Base-by-base conservation (phyloP, 2,113 vertebrate species). In the Dicerorhinus sumatrensis region DNA sequence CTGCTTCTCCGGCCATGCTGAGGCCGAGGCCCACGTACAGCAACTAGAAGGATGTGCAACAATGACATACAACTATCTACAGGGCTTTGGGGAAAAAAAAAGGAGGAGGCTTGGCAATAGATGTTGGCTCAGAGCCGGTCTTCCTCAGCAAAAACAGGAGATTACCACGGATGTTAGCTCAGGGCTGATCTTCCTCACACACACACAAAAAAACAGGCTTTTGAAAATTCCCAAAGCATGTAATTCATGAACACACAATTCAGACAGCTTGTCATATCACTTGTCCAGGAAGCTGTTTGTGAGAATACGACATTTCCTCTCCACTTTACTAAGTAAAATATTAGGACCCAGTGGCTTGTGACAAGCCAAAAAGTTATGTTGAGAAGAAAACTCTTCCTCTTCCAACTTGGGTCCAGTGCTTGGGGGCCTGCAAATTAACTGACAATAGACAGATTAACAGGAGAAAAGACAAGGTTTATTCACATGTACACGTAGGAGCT, bases 241-340 rank as follows among this genome's bases (percentile, higher is more conserved):
- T 83, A 96, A 92, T 75, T 87, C 58, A 79, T 69, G 31, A 79
- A 80, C 11, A 63, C 65, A 97, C 54, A 93, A 46, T 81, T 63
- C n/a, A 70, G 81, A 77, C 80, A 56, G 17, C 31, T 83, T 84
- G 21, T 75, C 17, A 21, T 46, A 56, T 31, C 18, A 85, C 46
- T 58, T 93, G 72, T 27, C 60, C 62, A 18, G 73, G 25, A 91
- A 96, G 42, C 17, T 65, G 7, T 89, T 54, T 73, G 17, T 92
- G 31, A 94, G 60, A 65, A 76, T 42, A 25, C 48, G 33, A 81
- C 39, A 39, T 63, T 82, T 54, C 6, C 0, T 6, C 27, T 3
- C 8, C 4, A 36, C 25, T 91, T 95, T 79, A 87, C n/a, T 96
- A 82, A 81, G 56, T 48, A 76, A 86, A 92, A 63, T 72, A 77